Percentiles rank a stretch among this genome's conserved stretches.
These are phyloP conservation scores for Emys orbicularis DNA, from an alignment of 2,797 vertebrate species.

Conservation along the genomic window DNA sequence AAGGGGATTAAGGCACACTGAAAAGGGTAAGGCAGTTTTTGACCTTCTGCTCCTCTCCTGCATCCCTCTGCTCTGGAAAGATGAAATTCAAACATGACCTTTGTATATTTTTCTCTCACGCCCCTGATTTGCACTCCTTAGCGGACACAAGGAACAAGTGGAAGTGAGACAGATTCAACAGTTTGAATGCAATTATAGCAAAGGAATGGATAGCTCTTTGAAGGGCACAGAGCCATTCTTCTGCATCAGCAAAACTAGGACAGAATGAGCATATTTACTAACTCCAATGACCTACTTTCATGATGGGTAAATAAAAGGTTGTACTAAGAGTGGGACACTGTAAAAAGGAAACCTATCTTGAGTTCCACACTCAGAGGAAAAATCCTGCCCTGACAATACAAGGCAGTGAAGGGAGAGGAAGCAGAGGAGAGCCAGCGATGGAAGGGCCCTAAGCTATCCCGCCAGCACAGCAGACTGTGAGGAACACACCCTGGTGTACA, in stretches of 20 bases:
- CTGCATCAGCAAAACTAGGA: not conserved
- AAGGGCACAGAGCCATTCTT: not conserved
- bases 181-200: not conserved
- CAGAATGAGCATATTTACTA: not conserved
- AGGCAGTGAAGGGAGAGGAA: not conserved
- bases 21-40: not conserved
- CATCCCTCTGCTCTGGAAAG: accelerated
- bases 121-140: not conserved
- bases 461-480: not conserved
- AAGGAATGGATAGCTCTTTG: not conserved
- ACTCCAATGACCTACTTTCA: not conserved
- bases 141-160: not conserved
- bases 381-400: no score
- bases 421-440: not conserved
- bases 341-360: not conserved
- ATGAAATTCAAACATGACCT: not conserved
- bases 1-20: not conserved
- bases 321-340: not conserved
- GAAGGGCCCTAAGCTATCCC: not conserved
- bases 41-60: slow-evolving; percentile 11
- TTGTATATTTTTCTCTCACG: not conserved
- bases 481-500: not conserved
- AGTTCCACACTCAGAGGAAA: no score
- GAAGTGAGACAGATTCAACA: not conserved
- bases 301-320: not conserved